A percentile compares a stretch with the other conserved stretches of the same genome.
These are phyloP conservation scores for Epistrophella euchroma DNA, from an alignment of 2,888 invertebrate genomes.

Conservation along the genomic window DNA sequence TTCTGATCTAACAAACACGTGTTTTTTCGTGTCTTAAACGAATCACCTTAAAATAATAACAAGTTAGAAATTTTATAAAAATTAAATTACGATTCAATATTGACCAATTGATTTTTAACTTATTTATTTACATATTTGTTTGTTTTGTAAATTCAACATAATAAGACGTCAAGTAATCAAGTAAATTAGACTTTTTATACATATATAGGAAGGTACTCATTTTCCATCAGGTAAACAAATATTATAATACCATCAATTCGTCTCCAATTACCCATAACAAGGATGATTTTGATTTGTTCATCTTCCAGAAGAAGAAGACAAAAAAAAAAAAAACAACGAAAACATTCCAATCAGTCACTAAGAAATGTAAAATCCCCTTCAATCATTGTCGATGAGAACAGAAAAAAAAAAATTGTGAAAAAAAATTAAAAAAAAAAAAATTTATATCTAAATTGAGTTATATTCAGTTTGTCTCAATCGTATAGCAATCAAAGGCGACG, in stretches of 20 bases:
- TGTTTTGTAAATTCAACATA: neutral
- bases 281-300: constrained; percentile 43
- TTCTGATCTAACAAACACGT: too few relatives aligned
- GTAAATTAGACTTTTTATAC: constrained; percentile 2
- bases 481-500: constrained; percentile 65
- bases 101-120: too few relatives aligned
- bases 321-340: neutral
- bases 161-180: neutral
- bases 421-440: neutral
- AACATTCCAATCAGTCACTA: constrained; percentile 58
- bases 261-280: constrained; percentile 52
- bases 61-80: too few relatives aligned
- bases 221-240: constrained; percentile 5
- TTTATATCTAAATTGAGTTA: constrained; percentile 55
- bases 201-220: too few relatives aligned
- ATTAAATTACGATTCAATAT: too few relatives aligned
- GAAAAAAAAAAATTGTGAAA: constrained; percentile 20
- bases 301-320: neutral
- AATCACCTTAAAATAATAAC: too few relatives aligned
- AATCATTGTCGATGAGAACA: constrained; percentile 52
- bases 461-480: constrained; percentile 67
- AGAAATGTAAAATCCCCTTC: constrained; percentile 55
- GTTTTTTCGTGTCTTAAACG: too few relatives aligned
- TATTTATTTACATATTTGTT: neutral
- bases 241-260: constrained; percentile 48